Evolutionary conservation across 2,113 vertebrate genomes (phyloP), one percentile per base, ranked within the genome.

Genomic region (Callopanchax toddi): DNA sequence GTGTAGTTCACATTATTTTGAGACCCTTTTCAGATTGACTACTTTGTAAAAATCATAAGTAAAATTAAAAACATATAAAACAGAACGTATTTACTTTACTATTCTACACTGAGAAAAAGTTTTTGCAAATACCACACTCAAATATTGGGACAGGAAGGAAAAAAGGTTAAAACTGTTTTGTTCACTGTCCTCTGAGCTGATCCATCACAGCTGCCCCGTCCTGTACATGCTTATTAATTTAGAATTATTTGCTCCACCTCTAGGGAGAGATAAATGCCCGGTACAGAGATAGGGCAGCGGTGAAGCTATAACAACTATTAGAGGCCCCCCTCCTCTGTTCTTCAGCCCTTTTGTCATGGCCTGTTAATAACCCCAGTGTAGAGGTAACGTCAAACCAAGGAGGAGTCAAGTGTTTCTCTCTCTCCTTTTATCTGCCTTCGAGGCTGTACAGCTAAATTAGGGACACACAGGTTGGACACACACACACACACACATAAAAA

Each of bases 231-330:
- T 91, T 91, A 92, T 93, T 93, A 91, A 93, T 93, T 93, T 90
- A 86, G 89, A 88, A 89, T 88, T 79, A 90, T 92, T 92, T 91
- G 86, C 83, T 48, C 76, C 75, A 84, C 90, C 89, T 88, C 83
- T 64, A 55, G 91, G 90, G 87, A 83, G 75, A 86, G 87, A 91
- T 92, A 91, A 92, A 93, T 92, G 90, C 85, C 89, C 90, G 86
- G 82, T 82, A 82, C 81, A 75, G 82, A 87, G 85, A 84, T 79
- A 88, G 85, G 89, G 78, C 88, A 88, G 78, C 82, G 75, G 80
- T 89, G 85, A 91, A 92, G 86, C 91, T 89, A 90, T 92, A 91
- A 92, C 92, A 91, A 88, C 86, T 89, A 91, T 92, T 91, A 92
- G 86, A 79, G 80, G 82, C 81, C 84, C 87, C 87, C 71, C 84